Conservation (phyloP, 2,797 vertebrate genomes). For the Mareca strepera region DNA sequence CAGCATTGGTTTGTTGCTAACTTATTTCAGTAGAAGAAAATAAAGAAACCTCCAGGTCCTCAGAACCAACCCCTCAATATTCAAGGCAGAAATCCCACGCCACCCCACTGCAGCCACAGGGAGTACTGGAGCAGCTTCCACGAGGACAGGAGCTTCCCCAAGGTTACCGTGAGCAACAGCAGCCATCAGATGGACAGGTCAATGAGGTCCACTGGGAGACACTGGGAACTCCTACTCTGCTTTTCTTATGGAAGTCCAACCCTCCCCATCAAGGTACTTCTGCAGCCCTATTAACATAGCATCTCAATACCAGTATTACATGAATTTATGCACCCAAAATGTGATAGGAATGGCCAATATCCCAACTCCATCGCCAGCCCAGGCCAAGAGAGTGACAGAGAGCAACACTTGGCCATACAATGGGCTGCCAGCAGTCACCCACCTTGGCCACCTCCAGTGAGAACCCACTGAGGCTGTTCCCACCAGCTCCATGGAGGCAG, state of each 20-base stretch:
- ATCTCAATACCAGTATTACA: not conserved
- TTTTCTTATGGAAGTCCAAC: not conserved
- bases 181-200: not conserved
- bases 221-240: not conserved
- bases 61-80: accelerated
- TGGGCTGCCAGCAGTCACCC: not conserved
- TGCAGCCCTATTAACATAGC: not conserved
- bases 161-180: not conserved
- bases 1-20: not conserved
- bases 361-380: not conserved
- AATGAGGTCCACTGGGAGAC: not conserved
- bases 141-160: not conserved
- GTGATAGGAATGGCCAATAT: not conserved
- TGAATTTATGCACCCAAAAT: accelerated
- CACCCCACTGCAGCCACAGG: not conserved
- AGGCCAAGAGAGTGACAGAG: not conserved
- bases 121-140: not conserved
- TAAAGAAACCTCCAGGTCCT: not conserved
- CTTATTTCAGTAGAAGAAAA: not conserved
- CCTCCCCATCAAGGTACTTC: not conserved
- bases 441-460: accelerated
- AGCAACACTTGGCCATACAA: not conserved
- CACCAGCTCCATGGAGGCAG: accelerated
- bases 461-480: not conserved
- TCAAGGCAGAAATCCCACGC: not conserved